Evolutionary conservation across 2,888 invertebrate genomes (phyloP), one percentile per base, ranked within the genome.

Genomic region (Sesia bembeciformis): DNA sequence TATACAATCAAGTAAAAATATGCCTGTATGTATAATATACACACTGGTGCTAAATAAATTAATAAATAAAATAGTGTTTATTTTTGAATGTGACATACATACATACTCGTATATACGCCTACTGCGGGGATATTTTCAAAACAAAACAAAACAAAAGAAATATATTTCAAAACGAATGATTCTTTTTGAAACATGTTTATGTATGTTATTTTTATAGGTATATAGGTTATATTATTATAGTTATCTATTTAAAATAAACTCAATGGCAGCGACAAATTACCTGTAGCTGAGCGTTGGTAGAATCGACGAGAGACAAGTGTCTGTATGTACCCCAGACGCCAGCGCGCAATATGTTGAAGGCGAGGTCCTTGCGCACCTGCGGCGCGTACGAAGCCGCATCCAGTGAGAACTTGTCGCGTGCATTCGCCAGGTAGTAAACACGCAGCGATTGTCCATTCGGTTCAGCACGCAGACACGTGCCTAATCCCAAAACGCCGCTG

Each of bases 401-500:
- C 2, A 92, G 74, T 0, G 90, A 84, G 81, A 95, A 94, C 56
- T 91, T 87, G 0, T 90, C 91, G 56, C 90, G 90, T 46, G 87
- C 86, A 64, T 93, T 94, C 5, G 94, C 94, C 62, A 95, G 90
- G 70, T 93, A 94, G 57, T 93, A 90, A 57, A 93, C 92, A 72
- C 97, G 93, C 49, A 96, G 91, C 65, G 93, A 93, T 56, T 90
- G 86, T 38, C 97, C 97, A 61, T 97, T 97, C 4, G 94, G 92
- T 90, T 98, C 98, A 66, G 93, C 93, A 69, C 94, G 94, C 62
- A 99, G 90, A 80, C 99, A 99, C 74, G 97, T 95, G 70, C 95
- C 93, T 75, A 99, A 90, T 51, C 99, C 99, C 56, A 98, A 90
- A 60, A 96, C 90, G 59, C 99, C 98, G 75, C 92, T 91, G 40